Evolutionary conservation across 2,888 invertebrate genomes (phyloP).

Genomic region (Dione juno): DNA sequence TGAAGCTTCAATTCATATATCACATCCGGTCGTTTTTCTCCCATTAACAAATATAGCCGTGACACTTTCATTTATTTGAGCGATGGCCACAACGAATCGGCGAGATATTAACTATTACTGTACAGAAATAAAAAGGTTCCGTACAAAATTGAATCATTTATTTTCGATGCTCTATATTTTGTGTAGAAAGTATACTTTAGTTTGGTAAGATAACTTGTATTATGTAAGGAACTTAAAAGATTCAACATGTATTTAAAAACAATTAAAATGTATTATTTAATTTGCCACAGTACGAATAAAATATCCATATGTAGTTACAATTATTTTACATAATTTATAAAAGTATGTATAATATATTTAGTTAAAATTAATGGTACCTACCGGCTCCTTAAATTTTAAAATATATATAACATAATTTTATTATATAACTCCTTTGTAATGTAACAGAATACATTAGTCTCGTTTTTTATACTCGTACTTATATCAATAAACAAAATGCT

Average conservation of each 20-base stretch:
- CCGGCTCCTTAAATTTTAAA: constrained; percentile 5
- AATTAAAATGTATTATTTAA: not conserved
- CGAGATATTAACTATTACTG: constrained; percentile 20
- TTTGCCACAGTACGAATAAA: too few species aligned
- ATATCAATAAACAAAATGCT: constrained; percentile 28
- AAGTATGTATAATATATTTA: too few species aligned
- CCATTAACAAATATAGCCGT: constrained; percentile 49
- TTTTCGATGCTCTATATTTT: not conserved
- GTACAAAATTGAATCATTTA: constrained; percentile 2
- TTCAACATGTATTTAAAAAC: too few species aligned
- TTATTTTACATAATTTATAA: too few species aligned
- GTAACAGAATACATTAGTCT: constrained; percentile 21
- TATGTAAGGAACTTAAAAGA: not conserved
- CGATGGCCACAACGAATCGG: constrained; percentile 30
- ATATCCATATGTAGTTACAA: too few species aligned
- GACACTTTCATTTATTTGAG: constrained; percentile 54
- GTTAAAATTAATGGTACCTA: not conserved
- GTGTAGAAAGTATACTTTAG: not conserved
- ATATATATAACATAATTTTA: constrained; percentile 12
- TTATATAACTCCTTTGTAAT: constrained; percentile 29
- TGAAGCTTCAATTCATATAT: constrained; percentile 39
- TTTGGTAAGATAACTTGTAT: not conserved
- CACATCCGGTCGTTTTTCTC: constrained; percentile 57
- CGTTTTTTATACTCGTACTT: constrained; percentile 12
- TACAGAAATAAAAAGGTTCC: constrained; percentile 28